These are phyloP conservation scores for Liodrosophila aerea DNA, from an alignment of 2,888 invertebrate species.

Conservation along the genomic window DNA sequence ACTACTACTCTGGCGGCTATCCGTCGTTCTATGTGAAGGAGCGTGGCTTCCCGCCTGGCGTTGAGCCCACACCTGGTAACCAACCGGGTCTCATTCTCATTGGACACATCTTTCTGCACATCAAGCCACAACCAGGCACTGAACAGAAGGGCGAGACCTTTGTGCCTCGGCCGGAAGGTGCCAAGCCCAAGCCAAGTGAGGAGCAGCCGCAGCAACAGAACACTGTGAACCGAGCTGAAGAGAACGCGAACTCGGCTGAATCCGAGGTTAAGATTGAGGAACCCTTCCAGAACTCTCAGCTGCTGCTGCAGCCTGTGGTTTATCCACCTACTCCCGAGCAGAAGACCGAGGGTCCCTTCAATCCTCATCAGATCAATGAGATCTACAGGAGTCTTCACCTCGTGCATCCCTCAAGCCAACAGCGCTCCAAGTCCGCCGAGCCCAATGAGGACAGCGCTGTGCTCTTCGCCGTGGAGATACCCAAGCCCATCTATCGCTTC, in stretches of 20 bases:
- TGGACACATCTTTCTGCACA: constrained; percentile 43
- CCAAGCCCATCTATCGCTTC: constrained; percentile 66
- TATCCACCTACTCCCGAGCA: constrained; percentile 14
- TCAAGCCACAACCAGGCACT: constrained; percentile 9
- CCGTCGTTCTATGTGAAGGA: constrained; percentile 23
- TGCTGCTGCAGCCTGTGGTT: constrained; percentile 42
- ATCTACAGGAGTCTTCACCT: constrained; percentile 32
- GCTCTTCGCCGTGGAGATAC: constrained; percentile 61
- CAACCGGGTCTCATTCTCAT: constrained; percentile 27
- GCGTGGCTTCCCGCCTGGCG: background rate
- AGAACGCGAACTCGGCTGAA: background rate
- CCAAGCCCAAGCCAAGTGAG: background rate
- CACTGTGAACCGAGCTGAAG: background rate
- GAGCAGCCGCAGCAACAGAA: background rate
- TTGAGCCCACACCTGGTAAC: background rate
- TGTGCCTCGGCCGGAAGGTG: background rate
- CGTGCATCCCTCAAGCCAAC: constrained; percentile 37
- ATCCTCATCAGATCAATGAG: constrained; percentile 27
- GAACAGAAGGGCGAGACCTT: background rate
- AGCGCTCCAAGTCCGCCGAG: constrained; percentile 39
- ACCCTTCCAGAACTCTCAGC: constrained; percentile 23
- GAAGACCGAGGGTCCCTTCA: background rate
- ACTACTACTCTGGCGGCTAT: background rate
- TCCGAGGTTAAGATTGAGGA: constrained; percentile 9
- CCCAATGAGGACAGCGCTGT: constrained; percentile 47